phyloP scores from a whole-genome alignment of 2,888 invertebrate genomes.

The Loripinus fragilis region DNA sequence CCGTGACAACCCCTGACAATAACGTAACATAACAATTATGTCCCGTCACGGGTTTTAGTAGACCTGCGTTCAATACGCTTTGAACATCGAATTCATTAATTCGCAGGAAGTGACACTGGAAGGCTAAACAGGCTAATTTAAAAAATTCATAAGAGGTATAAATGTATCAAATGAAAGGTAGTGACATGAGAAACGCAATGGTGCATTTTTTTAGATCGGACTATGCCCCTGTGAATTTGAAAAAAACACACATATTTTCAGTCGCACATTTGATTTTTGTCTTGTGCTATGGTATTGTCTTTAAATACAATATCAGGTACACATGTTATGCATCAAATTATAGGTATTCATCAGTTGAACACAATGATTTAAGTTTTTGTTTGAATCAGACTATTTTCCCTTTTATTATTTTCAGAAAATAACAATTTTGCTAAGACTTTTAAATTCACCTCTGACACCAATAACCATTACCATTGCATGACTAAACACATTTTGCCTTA shows the following conservation, averaged over 20 bases:
- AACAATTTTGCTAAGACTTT: neutral
- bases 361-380: neutral
- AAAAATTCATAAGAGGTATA: neutral
- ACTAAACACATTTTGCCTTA: no score
- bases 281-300: neutral
- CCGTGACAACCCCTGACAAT: no score
- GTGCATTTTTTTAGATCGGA: constrained; percentile 9
- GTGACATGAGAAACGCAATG: constrained; percentile 12
- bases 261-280: neutral
- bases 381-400: neutral
- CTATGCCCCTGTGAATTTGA: constrained; percentile 7
- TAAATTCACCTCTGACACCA: neutral
- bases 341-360: neutral
- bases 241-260: constrained; percentile 5
- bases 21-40: no score
- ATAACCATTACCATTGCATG: no score
- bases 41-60: no score
- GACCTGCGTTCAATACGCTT: no score
- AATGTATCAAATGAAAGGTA: constrained; percentile 19
- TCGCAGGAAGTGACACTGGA: neutral
- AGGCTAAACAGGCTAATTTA: neutral
- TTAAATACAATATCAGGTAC: neutral
- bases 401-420: constrained; percentile 1
- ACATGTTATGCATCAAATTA: neutral
- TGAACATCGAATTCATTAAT: no score